These are phyloP conservation scores for Chymomyza procnemis DNA, from an alignment of 2,888 invertebrate species.

Conservation along the genomic window DNA sequence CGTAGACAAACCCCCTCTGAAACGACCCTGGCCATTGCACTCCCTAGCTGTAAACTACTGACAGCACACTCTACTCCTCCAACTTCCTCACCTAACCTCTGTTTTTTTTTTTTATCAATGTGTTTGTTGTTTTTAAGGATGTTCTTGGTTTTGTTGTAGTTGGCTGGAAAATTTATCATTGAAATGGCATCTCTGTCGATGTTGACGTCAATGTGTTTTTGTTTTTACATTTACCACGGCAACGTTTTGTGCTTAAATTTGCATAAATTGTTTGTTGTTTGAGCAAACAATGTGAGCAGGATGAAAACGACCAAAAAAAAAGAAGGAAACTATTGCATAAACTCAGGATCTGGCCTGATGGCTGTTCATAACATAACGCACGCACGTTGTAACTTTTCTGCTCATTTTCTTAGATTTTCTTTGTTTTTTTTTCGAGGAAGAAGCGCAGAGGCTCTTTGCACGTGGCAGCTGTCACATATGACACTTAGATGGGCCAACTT, in stretches of 20 bases:
- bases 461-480: constrained; percentile 55
- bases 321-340: constrained; percentile 51
- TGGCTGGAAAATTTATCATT: constrained; percentile 56
- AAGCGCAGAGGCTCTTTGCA: neutral
- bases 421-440: neutral
- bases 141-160: neutral
- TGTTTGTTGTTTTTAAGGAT: neutral
- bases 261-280: constrained; percentile 57
- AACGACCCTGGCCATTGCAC: neutral
- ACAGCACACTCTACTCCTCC: neutral
- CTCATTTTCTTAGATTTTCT: neutral
- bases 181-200: constrained; percentile 53
- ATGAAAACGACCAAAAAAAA: constrained; percentile 7
- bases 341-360: constrained; percentile 13
- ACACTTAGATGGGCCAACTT: constrained; percentile 41
- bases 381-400: neutral
- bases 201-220: constrained; percentile 21
- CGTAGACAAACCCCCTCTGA: neutral
- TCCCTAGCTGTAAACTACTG: neutral
- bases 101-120: neutral
- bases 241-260: constrained; percentile 52
- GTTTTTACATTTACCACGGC: constrained; percentile 16
- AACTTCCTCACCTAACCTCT: neutral
- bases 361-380: neutral
- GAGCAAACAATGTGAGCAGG: constrained; percentile 2